These are phyloP conservation scores for Mormyrus hasselquistii DNA, from an alignment of 2,797 vertebrate species.

Conservation along the genomic window DNA sequence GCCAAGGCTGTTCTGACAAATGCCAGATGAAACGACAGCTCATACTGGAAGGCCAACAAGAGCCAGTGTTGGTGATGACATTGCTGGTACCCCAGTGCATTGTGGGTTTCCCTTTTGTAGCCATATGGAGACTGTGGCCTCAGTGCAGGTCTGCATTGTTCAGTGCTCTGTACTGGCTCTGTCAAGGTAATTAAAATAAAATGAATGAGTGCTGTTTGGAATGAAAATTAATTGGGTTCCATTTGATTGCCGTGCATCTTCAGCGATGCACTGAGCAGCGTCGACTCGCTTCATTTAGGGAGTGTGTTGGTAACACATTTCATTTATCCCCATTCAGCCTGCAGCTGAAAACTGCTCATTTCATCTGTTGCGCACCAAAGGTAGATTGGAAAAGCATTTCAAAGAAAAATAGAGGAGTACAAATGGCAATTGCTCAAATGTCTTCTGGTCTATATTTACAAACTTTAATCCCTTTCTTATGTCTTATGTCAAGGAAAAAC, in stretches of 20 bases:
- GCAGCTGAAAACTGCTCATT: background rate
- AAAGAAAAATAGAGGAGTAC: conserved; percentile 5
- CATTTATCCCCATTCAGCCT: conserved; percentile 11
- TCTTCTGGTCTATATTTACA: background rate
- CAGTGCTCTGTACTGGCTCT: background rate
- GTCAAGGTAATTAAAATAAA: conserved; percentile 4
- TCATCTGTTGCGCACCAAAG: background rate
- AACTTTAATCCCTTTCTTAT: background rate
- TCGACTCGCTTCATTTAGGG: background rate
- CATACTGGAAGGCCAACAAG: background rate
- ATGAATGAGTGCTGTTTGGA: background rate
- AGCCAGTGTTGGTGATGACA: background rate
- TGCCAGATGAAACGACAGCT: background rate
- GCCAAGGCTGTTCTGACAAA: background rate
- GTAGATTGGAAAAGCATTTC: background rate
- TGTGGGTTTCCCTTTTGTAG: background rate
- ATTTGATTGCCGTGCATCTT: conserved; percentile 8
- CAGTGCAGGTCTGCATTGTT: background rate
- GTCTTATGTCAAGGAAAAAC: background rate
- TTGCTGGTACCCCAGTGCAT: background rate
- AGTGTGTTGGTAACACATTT: background rate
- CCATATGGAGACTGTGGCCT: background rate
- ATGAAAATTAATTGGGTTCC: conserved; percentile 8
- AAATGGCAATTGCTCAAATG: conserved; percentile 7
- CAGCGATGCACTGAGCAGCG: background rate